Percentiles rank a stretch among this genome's conserved stretches.
Conservation (phyloP, 1,140 invertebrate genomes). For the Drosophila ercepeae region DNA sequence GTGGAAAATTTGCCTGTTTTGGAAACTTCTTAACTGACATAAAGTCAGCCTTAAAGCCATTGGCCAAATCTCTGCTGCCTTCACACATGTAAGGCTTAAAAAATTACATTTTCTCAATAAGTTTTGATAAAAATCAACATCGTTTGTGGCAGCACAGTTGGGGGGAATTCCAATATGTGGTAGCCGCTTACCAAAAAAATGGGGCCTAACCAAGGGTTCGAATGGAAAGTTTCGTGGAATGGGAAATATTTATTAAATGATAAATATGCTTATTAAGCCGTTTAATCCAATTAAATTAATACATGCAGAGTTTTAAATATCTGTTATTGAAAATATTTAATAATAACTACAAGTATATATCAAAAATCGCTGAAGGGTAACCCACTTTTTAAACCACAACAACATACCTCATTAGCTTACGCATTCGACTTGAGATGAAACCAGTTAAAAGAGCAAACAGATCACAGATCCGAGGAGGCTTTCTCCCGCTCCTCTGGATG, state of each 20-base stretch:
- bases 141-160: conserved; percentile 74
- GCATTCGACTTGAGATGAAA: conserved; percentile 14
- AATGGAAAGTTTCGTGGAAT: conserved; percentile 1
- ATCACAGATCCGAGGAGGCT: conserved; percentile 32
- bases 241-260: no score
- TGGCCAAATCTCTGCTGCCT: conserved; percentile 18
- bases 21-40: conserved; percentile 8
- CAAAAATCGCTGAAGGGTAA: conserved; percentile 1
- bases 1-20: not conserved
- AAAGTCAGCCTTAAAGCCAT: conserved; percentile 16
- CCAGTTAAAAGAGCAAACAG: conserved; percentile 36
- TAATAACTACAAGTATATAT: no score
- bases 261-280: no score
- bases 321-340: not conserved
- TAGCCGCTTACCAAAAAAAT: conserved; percentile 49
- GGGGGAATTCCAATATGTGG: conserved; percentile 77
- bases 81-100: conserved; percentile 72
- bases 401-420: conserved; percentile 24
- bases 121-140: conserved; percentile 82
- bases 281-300: no score
- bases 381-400: not conserved
- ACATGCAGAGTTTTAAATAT: not conserved
- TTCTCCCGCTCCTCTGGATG: conserved; percentile 41
- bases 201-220: conserved; percentile 2
- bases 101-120: conserved; percentile 82